Conservation (phyloP, 2,797 vertebrate species). For the Gephyroberyx darwinii region DNA sequence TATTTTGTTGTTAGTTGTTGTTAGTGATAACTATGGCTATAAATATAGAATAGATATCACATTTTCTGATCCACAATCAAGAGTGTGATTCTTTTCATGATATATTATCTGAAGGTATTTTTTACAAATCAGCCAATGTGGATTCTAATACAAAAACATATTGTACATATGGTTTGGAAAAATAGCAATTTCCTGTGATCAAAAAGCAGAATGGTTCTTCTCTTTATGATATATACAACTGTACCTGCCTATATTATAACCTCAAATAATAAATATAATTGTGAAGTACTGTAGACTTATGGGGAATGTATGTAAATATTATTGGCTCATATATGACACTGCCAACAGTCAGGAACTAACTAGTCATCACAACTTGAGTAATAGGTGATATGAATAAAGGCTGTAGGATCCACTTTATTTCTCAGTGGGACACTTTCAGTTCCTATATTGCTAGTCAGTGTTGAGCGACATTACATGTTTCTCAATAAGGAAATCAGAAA, state of each 20-base stretch:
- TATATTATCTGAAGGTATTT: neutral
- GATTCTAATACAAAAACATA: neutral
- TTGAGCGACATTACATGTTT: slow-evolving; percentile 49
- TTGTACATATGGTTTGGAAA: too few relatives aligned
- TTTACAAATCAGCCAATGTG: neutral
- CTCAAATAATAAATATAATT: neutral
- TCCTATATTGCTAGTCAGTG: slow-evolving; percentile 65
- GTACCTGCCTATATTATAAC: neutral
- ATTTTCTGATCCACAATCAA: neutral
- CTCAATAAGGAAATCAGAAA: slow-evolving; percentile 67
- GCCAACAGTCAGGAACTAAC: slow-evolving; percentile 60
- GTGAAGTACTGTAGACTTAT: neutral
- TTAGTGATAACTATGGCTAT: neutral
- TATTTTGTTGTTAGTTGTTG: too few relatives aligned
- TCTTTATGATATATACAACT: too few relatives aligned
- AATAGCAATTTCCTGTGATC: too few relatives aligned
- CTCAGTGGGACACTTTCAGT: slow-evolving; percentile 69
- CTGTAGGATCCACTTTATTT: slow-evolving; percentile 52
- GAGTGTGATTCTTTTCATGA: neutral
- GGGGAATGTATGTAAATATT: slow-evolving; percentile 15
- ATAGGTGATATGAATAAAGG: slow-evolving; percentile 40
- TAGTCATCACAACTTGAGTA: slow-evolving; percentile 50
- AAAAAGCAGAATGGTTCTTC: too few relatives aligned
- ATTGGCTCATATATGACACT: slow-evolving; percentile 9
- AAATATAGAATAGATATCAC: too few relatives aligned